Evolutionary conservation across 2,113 vertebrate species (phyloP).

Genomic region (Riparia riparia): DNA sequence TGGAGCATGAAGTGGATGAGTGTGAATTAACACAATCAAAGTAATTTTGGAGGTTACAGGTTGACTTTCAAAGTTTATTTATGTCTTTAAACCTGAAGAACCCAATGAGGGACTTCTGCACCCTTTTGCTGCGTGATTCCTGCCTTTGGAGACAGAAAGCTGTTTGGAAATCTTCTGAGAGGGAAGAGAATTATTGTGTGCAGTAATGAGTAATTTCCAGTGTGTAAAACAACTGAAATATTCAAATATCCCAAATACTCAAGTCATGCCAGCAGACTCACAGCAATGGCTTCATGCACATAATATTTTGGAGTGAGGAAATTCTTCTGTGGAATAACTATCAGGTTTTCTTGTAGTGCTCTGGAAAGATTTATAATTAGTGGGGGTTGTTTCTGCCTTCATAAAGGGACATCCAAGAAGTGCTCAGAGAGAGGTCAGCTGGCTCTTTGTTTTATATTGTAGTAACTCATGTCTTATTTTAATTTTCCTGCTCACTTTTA

Average conservation of each 20-base stretch:
- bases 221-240: background rate
- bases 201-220: background rate
- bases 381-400: background rate
- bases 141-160: background rate
- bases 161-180: background rate
- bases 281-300: rapidly evolving
- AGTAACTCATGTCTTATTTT: background rate
- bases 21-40: background rate
- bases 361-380: background rate
- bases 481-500: background rate
- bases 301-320: background rate
- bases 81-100: background rate
- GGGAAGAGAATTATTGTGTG: background rate
- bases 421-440: background rate
- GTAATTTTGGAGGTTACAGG: background rate
- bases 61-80: background rate
- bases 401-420: background rate
- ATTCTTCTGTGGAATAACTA: background rate
- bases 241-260: background rate
- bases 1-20: background rate
- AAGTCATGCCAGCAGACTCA: background rate
- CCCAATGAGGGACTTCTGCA: background rate
- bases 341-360: background rate
- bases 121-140: background rate
- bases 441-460: background rate